A percentile compares a stretch with the other conserved stretches of the same genome.
Evolutionary conservation across 2,888 invertebrate species (phyloP).

Genomic region (Cacoxenus indagator): DNA sequence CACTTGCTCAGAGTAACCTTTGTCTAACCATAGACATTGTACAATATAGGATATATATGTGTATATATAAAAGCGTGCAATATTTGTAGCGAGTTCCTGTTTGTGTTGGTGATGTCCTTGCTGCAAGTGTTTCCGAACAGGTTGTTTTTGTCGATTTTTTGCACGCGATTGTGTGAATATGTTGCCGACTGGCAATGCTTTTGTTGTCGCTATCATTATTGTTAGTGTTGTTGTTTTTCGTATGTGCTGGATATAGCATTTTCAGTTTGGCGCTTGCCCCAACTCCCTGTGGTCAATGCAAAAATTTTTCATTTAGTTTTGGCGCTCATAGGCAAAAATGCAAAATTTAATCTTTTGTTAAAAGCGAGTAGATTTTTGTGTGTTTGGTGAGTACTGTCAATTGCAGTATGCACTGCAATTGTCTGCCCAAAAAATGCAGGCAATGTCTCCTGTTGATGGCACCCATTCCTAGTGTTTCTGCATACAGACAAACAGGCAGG

Average conservation of each 20-base stretch:
- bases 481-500: no score
- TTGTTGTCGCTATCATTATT: conserved; percentile 35
- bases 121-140: conserved; percentile 68
- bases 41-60: neutral
- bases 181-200: conserved; percentile 52
- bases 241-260: conserved; percentile 63
- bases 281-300: conserved; percentile 38
- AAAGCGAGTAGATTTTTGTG: conserved; percentile 59
- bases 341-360: conserved; percentile 37
- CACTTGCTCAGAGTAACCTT: conserved; percentile 9
- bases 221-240: conserved; percentile 43
- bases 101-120: conserved; percentile 54
- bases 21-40: neutral
- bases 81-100: conserved; percentile 16
- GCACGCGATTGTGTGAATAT: conserved; percentile 64
- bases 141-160: conserved; percentile 69
- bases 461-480: neutral
- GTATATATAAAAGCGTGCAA: neutral
- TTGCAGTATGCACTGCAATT: conserved; percentile 40
- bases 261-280: conserved; percentile 56
- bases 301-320: neutral
- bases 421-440: neutral
- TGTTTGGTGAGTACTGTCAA: conserved; percentile 39
- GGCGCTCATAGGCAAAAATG: conserved; percentile 1
- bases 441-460: no score